Conservation (phyloP, 1,140 invertebrate species). For the Musca domestica region DNA sequence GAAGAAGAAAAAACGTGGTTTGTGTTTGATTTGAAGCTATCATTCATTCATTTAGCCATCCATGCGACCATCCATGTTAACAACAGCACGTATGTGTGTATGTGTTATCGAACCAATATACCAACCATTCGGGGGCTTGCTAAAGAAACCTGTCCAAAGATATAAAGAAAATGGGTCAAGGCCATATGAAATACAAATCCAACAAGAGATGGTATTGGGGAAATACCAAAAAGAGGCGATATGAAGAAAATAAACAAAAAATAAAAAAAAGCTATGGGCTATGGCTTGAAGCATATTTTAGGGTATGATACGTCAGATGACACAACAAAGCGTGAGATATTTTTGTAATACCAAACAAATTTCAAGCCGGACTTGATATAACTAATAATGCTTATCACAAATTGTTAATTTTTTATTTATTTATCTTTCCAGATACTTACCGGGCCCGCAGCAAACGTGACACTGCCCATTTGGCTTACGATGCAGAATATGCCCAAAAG, state of each 20-base stretch:
- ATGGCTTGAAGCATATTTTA: neutral
- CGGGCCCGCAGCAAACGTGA: slow-evolving; percentile 56
- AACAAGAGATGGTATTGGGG: neutral
- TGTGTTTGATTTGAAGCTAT: too few relatives aligned
- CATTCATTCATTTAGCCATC: too few relatives aligned
- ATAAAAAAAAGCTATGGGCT: neutral
- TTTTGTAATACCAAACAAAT: slow-evolving; percentile 3
- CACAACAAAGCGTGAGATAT: neutral
- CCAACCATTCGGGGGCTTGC: too few relatives aligned
- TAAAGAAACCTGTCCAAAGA: too few relatives aligned
- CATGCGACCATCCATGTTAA: too few relatives aligned
- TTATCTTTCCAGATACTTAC: slow-evolving; percentile 61
- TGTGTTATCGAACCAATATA: too few relatives aligned
- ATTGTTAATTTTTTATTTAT: slow-evolving; percentile 15
- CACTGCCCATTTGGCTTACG: slow-evolving; percentile 53
- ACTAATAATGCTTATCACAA: neutral
- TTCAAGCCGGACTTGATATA: neutral
- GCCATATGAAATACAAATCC: neutral
- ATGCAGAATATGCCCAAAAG: slow-evolving; percentile 64
- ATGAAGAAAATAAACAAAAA: neutral
- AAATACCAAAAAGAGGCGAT: neutral
- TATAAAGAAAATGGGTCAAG: too few relatives aligned
- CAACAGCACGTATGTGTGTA: too few relatives aligned
- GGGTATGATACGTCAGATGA: neutral
- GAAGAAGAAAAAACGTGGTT: too few relatives aligned